Percentiles rank a stretch among this genome's conserved stretches.
These are phyloP conservation scores for Eupsilia transversa DNA, from an alignment of 2,888 invertebrate genomes.

Conservation along the genomic window DNA sequence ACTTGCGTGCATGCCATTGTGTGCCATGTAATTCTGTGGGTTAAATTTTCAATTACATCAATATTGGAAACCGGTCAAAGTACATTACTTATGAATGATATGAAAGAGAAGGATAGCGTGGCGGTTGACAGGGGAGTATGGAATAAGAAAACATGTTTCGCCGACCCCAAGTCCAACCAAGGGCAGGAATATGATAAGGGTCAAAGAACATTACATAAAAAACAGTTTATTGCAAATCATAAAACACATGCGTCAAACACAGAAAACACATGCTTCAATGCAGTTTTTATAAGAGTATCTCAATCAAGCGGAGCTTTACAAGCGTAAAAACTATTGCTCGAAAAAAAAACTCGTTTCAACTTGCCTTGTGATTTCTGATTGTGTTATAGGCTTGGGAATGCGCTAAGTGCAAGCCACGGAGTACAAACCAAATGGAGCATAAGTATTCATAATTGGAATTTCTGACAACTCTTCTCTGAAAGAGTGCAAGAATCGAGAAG, in stretches of 20 bases:
- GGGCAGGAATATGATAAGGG: not conserved
- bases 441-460: not conserved
- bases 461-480: not conserved
- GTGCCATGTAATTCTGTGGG: not conserved
- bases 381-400: slow-evolving; percentile 33
- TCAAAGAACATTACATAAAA: not conserved
- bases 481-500: not conserved
- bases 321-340: slow-evolving; percentile 24
- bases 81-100: not conserved
- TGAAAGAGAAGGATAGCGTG: not conserved
- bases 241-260: not conserved
- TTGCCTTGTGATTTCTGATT: slow-evolving; percentile 42
- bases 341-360: slow-evolving; percentile 33
- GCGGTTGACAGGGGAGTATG: not conserved
- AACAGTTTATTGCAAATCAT: not conserved
- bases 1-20: not conserved
- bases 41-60: not conserved
- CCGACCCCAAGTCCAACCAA: not conserved
- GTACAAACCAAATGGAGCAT: slow-evolving; percentile 9
- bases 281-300: slow-evolving; percentile 4
- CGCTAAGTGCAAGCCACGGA: slow-evolving; percentile 21
- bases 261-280: not conserved
- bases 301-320: slow-evolving; percentile 11
- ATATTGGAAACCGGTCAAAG: not conserved
- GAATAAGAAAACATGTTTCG: not conserved